Percentiles rank a stretch among this genome's conserved stretches.
phyloP scores from a whole-genome alignment of 2,113 vertebrate genomes.

The Brienomyrus brachyistius region DNA sequence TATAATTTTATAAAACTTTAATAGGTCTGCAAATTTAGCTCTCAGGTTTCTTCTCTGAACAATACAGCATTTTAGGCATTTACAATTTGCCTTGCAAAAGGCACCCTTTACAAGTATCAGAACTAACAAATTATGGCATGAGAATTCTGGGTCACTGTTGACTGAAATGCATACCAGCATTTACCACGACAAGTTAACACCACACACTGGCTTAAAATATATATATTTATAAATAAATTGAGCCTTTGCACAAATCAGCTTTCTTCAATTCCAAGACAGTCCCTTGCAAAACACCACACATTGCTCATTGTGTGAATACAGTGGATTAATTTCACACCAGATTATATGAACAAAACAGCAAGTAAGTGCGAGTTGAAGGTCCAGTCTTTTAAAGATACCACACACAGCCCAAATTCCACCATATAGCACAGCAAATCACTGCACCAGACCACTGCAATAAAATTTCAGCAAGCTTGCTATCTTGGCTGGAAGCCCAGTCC shows the following conservation, averaged over 20 bases:
- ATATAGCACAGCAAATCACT: slow-evolving; percentile 39
- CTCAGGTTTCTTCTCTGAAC: not conserved
- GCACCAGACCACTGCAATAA: slow-evolving; percentile 62
- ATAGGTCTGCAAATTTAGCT: not conserved
- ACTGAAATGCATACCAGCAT: not conserved
- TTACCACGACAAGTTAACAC: not conserved
- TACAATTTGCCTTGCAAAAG: not conserved
- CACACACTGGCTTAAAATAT: not conserved
- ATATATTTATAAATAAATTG: not conserved
- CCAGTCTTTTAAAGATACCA: not conserved
- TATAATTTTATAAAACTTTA: not conserved
- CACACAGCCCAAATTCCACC: not conserved
- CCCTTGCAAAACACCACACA: not conserved
- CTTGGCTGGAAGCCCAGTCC: slow-evolving; percentile 27
- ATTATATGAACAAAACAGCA: not conserved
- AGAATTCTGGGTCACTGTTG: not conserved
- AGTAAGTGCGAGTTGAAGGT: not conserved
- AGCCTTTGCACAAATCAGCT: not conserved
- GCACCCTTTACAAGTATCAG: not conserved
- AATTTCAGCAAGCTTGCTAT: slow-evolving; percentile 16
- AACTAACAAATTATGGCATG: not conserved
- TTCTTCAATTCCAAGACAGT: not conserved
- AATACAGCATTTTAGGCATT: not conserved
- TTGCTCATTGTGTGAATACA: not conserved
- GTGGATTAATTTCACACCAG: not conserved